Evolutionary conservation across 2,113 vertebrate genomes (phyloP), one percentile per base, ranked within the genome.

Genomic region (Bufo gargarizans): DNA sequence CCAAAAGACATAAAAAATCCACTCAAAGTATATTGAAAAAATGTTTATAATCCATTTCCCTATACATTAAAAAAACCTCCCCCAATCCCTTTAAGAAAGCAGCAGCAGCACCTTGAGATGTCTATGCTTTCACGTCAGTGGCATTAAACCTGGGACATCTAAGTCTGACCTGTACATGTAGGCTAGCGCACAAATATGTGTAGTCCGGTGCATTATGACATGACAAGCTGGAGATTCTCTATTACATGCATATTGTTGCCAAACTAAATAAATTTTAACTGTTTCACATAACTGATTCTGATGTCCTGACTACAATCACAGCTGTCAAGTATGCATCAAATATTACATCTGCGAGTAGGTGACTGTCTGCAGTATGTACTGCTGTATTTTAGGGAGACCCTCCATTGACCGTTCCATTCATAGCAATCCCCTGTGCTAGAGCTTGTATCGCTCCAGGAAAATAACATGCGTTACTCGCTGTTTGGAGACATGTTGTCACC

Each of bases 241-340:
- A 90, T 91, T 91, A 91, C 87, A 93, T 76, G 90, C 90, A 88
- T 91, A 93, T 93, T 91, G 59, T 93, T 93, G 90, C 92, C 92
- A 93, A 91, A 93, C 92, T 84, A 90, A 92, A 95, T 94, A 94
- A 85, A 96, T 45, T 85, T 61, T 88, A 89, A 89, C 77, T 90
- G 91, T 91, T 93, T 92, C 90, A 81, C 77, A 4, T 49, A 76
- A 55, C 45, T n/a, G 45, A 2, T 69, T 45, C 81, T 83, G 13
- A 82, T 82, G 5, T 53, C 49, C 63, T 53, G 11, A 22, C 13
- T 80, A 22, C 65, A n/a, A 16, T 69, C 20, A 69, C 81, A 80
- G 50, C 77, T 74, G 33, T 72, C 1, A n/a, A 10, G 5, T 9
- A 53, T 53, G 9, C 53, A 53, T 53, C 5, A 53, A 53, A 53